These are phyloP conservation scores for Endotricha flammealis DNA, from an alignment of 2,888 invertebrate species.

Conservation along the genomic window DNA sequence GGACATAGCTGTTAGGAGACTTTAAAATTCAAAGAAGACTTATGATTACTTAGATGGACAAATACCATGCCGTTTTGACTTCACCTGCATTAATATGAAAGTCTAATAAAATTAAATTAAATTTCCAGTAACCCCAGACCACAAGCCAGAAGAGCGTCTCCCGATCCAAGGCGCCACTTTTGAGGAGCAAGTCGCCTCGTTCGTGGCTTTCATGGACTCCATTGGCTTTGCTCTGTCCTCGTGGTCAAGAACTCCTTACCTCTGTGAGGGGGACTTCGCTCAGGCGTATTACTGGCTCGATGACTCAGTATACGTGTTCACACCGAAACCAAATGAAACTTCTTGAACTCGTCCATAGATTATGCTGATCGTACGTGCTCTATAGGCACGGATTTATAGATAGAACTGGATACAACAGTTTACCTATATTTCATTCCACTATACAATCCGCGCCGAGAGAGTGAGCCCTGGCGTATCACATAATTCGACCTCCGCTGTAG, in stretches of 20 bases:
- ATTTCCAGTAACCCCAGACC: constrained; percentile 80
- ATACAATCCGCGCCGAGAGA: no score
- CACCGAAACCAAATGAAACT: constrained; percentile 30
- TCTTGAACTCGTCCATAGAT: not conserved
- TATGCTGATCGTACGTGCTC: no score
- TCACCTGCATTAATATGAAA: no score
- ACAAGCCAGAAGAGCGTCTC: constrained; percentile 83
- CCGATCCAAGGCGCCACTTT: constrained; percentile 82
- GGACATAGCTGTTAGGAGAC: no score
- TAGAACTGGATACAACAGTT: no score
- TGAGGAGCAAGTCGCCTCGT: constrained; percentile 88
- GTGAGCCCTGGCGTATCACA: no score
- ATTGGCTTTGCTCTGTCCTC: constrained; percentile 88
- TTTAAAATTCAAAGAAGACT: no score
- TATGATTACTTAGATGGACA: no score
- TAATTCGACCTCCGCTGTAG: no score
- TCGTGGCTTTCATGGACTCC: constrained; percentile 77
- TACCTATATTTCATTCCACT: no score
- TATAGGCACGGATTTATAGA: no score
- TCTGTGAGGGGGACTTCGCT: constrained; percentile 97
- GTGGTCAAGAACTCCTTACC: constrained; percentile 95
- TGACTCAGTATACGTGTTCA: constrained; percentile 92
- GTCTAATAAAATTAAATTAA: constrained; percentile 1
- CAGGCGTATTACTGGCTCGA: constrained; percentile 95
- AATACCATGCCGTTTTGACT: no score